These are phyloP conservation scores for Palythoa heliodiscus DNA, from an alignment of 92 coral and sea anemone species.

Conservation along the genomic window DNA sequence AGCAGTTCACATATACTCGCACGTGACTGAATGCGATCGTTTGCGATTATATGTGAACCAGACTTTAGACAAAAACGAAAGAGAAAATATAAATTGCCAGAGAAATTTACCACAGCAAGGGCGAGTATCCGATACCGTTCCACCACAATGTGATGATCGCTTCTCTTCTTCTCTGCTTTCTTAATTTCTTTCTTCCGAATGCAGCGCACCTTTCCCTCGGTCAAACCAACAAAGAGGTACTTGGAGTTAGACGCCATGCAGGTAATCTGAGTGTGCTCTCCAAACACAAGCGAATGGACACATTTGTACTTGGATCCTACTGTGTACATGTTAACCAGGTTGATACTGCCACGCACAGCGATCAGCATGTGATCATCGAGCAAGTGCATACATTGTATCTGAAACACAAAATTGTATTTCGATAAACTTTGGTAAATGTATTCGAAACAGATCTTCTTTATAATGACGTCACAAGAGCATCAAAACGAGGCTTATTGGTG, in stretches of 20 bases:
- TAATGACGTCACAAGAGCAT: too few relatives aligned
- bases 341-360: slow-evolving; percentile 55
- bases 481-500: too few relatives aligned
- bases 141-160: slow-evolving; percentile 52
- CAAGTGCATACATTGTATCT: slow-evolving; percentile 70
- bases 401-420: background rate
- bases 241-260: slow-evolving; percentile 76
- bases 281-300: slow-evolving; percentile 57
- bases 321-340: slow-evolving; percentile 65
- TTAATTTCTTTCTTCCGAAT: slow-evolving; percentile 75
- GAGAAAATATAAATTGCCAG: background rate
- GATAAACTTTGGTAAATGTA: too few relatives aligned
- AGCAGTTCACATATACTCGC: too few relatives aligned
- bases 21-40: too few relatives aligned
- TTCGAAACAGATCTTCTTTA: too few relatives aligned
- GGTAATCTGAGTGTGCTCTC: slow-evolving; percentile 63
- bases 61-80: background rate
- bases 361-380: slow-evolving; percentile 41
- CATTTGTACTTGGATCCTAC: slow-evolving; percentile 59
- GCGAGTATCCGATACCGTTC: slow-evolving; percentile 79
- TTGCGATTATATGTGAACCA: too few relatives aligned
- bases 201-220: slow-evolving; percentile 75
- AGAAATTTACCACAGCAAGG: slow-evolving; percentile 50
- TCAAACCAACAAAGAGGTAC: slow-evolving; percentile 83
- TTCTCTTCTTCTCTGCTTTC: slow-evolving; percentile 73